Conservation (phyloP, 2,888 invertebrate species). For the Caenorhabditis becei region DNA sequence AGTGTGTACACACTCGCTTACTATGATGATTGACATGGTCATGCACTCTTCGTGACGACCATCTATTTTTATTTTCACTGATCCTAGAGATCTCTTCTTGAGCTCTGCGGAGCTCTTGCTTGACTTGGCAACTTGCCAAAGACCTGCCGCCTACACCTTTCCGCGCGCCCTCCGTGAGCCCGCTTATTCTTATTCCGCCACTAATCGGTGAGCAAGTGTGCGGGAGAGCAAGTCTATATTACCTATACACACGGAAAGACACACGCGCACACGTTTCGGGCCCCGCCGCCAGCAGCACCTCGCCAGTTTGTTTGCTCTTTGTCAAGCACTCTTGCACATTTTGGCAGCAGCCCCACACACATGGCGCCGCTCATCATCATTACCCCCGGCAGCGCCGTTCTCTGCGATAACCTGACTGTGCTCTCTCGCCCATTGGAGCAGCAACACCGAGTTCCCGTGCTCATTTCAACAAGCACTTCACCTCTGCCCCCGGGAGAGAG, state of each 20-base stretch:
- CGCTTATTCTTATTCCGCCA: background rate
- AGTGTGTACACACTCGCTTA: slow-evolving; percentile 20
- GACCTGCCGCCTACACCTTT: slow-evolving; percentile 2
- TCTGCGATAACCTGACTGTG: slow-evolving; percentile 51
- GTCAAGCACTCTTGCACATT: slow-evolving; percentile 53
- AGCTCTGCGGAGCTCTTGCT: background rate
- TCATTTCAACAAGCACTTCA: slow-evolving; percentile 59
- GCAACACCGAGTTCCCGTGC: slow-evolving; percentile 32
- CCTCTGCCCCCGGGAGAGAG: slow-evolving; percentile 46
- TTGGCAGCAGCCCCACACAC: slow-evolving; percentile 27
- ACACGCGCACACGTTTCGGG: slow-evolving; percentile 22
- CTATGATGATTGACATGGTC: slow-evolving; percentile 39
- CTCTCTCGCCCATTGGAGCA: slow-evolving; percentile 14
- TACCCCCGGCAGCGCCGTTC: slow-evolving; percentile 17
- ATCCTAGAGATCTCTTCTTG: background rate
- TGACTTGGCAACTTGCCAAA: slow-evolving; percentile 50
- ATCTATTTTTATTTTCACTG: slow-evolving; percentile 48
- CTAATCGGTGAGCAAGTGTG: slow-evolving; percentile 41
- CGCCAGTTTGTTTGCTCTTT: slow-evolving; percentile 46
- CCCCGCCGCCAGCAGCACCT: slow-evolving; percentile 14
- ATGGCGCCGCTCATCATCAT: slow-evolving; percentile 21
- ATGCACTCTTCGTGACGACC: background rate
- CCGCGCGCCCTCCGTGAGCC: slow-evolving; percentile 29
- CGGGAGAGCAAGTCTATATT: slow-evolving; percentile 41
- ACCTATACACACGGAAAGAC: slow-evolving; percentile 39